A percentile compares a stretch with the other conserved stretches of the same genome.
phyloP scores from a whole-genome alignment of 2,797 vertebrate genomes.

The Taeniopygia guttata region DNA sequence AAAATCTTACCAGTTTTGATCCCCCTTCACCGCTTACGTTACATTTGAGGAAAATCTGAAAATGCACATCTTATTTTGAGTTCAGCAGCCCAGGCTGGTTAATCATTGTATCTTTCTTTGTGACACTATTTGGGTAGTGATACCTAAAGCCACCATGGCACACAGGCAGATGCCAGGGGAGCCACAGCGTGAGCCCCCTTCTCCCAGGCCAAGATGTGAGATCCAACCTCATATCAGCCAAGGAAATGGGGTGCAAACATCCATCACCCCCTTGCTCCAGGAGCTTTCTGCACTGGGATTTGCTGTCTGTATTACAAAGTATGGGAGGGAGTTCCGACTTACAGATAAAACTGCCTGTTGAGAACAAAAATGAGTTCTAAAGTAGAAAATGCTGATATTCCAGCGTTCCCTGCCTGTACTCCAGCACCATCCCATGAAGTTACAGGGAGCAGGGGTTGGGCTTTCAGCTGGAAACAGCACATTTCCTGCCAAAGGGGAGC shows the following conservation, averaged over 20 bases:
- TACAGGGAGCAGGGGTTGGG: background rate
- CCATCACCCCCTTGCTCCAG: fast-evolving
- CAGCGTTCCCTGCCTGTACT: background rate
- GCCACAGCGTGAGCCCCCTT: fast-evolving
- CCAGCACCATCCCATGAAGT: background rate
- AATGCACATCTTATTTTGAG: background rate
- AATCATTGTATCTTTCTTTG: background rate
- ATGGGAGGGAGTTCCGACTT: fast-evolving
- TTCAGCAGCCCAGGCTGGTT: background rate
- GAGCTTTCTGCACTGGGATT: background rate
- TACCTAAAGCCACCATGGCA: background rate
- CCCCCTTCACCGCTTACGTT: background rate
- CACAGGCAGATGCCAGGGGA: background rate
- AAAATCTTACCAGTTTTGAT: background rate
- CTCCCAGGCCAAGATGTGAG: background rate
- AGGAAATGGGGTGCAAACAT: background rate
- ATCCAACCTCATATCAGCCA: background rate
- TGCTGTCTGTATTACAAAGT: background rate
- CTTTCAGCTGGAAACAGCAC: background rate
- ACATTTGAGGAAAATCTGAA: background rate
- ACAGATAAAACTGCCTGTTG: background rate
- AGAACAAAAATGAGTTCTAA: background rate
- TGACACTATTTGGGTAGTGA: background rate
- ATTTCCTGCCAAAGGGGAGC: background rate
- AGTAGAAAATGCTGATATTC: background rate